Base-by-base conservation (phyloP, 2,113 vertebrate species). In the Carlito syrichta region DNA sequence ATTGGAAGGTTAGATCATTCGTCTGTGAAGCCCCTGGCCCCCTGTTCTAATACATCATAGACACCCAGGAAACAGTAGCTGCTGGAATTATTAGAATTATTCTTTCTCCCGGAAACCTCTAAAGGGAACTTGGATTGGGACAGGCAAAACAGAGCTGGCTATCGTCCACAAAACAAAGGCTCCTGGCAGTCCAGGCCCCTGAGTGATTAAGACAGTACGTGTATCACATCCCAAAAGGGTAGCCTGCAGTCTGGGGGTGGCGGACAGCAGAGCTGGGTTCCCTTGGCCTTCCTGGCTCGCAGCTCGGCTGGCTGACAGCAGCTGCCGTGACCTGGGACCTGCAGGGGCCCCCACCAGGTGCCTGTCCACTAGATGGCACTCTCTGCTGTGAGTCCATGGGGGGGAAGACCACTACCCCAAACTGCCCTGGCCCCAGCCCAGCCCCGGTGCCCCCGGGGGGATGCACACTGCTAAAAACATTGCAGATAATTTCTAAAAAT, bases 301-400 rank as follows among this genome's bases (percentile, higher is more conserved):
- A 25, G 0, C 48, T 56, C 85, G 1, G 95, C 27, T 8, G 13
- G 50, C 32, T 23, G 30, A 63, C 19, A 8, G 32, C 69, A 32
- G 20, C 52, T 38, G 7, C 52, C 10, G 45, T 7, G 23, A 14
- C 27, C 56, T 0, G 20, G 54, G 71, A 20, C 60, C 38, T 1
- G 6, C 38, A 5, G 1, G 48, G 82, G 45, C 52, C 92, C 94
- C 95, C 83, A 1, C 30, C 0, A 16, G 56, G 38, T 69, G 10
- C 69, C 8, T 0, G 5, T n/a, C 78, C 79, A 52, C 92, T 76
- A 96, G 96, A 13, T 89, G 96, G 94, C 91, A 86, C 63, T 38
- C 82, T 94, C 19, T 38, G 56, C 69, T 92, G 35, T n/a, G 27
- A 25, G 58, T 86, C 73, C 8, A 7, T 9, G 40, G 14, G 17